Evolutionary conservation across 64 coral and sea anemone species (phyloP).

Genomic region (Stylophora pistillata): DNA sequence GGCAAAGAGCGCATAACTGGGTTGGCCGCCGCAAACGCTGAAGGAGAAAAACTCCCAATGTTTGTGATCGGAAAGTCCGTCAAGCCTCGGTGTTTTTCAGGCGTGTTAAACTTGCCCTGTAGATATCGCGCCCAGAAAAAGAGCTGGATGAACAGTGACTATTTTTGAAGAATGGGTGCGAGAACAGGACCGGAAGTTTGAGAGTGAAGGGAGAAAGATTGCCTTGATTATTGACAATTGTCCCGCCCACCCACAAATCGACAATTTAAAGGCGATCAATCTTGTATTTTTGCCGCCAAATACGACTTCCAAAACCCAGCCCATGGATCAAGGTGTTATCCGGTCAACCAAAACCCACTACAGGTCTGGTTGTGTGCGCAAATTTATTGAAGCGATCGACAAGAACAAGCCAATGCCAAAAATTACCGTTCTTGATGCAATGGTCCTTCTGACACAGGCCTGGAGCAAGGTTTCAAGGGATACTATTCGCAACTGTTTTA

Average conservation of each 20-base stretch:
- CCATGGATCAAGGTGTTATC: conserved; percentile 61
- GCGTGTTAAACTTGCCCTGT: conserved; percentile 18
- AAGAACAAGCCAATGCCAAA: too few relatives aligned
- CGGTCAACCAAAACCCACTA: too few relatives aligned
- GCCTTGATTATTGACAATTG: conserved; percentile 61
- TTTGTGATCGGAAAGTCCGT: too few relatives aligned
- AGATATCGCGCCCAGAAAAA: conserved; percentile 41
- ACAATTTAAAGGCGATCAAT: conserved; percentile 43
- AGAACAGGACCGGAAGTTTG: conserved; percentile 52
- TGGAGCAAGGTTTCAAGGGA: too few relatives aligned
- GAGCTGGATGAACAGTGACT: conserved; percentile 49
- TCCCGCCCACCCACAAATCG: conserved; percentile 31
- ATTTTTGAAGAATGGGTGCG: conserved; percentile 47
- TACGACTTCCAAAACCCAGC: conserved; percentile 56
- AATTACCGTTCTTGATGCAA: too few relatives aligned
- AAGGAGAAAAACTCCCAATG: conserved; percentile 56
- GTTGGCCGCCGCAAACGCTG: conserved; percentile 51
- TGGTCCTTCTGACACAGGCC: too few relatives aligned
- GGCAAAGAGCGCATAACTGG: conserved; percentile 59
- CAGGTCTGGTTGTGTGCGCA: too few relatives aligned
- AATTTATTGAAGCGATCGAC: too few relatives aligned
- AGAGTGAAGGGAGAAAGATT: conserved; percentile 48
- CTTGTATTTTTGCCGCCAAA: conserved; percentile 59
- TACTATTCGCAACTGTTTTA: too few relatives aligned
- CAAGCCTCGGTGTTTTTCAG: too few relatives aligned